Conservation (phyloP, 2,888 invertebrate species). For the Choreutis nemorana region DNA sequence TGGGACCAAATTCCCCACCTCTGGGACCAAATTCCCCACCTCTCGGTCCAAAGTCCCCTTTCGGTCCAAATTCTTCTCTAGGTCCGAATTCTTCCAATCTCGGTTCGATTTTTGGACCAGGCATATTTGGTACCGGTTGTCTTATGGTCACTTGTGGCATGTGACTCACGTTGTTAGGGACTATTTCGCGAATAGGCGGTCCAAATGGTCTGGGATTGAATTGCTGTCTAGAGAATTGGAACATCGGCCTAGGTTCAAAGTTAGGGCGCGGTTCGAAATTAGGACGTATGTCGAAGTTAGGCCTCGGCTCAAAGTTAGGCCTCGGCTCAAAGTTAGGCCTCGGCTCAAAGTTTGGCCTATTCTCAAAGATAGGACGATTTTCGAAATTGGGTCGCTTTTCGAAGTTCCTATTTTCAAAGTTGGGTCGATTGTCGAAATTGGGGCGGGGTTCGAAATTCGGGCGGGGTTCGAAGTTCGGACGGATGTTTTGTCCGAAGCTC, state of each 20-base stretch:
- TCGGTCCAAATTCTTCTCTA: too few species aligned
- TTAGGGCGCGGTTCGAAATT: conserved; percentile 27
- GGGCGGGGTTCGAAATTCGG: conserved; percentile 30
- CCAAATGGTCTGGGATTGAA: conserved; percentile 23
- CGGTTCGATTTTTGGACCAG: conserved; percentile 5
- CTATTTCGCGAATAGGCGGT: conserved; percentile 28
- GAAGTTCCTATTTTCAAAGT: too few species aligned
- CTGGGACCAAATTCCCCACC: too few species aligned
- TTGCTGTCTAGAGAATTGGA: conserved; percentile 21
- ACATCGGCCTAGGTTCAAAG: conserved; percentile 29
- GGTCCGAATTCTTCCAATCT: conserved; percentile 12
- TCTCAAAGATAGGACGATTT: conserved; percentile 18
- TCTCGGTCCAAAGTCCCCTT: too few species aligned
- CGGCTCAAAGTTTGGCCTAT: conserved; percentile 11
- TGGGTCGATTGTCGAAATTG: conserved; percentile 24
- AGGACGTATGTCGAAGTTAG: conserved; percentile 12
- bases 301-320: conserved; percentile 15
- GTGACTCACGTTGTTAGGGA: conserved; percentile 22
- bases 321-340: conserved; percentile 15
- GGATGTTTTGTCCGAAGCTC: conserved; percentile 8
- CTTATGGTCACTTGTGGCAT: conserved; percentile 44
- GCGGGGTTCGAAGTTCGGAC: conserved; percentile 26
- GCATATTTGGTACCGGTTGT: conserved; percentile 21
- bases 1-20: conserved; percentile 10
- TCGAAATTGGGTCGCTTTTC: conserved; percentile 17